These are phyloP conservation scores for Onchidella celtica DNA, from an alignment of 2,888 invertebrate genomes.

Conservation along the genomic window DNA sequence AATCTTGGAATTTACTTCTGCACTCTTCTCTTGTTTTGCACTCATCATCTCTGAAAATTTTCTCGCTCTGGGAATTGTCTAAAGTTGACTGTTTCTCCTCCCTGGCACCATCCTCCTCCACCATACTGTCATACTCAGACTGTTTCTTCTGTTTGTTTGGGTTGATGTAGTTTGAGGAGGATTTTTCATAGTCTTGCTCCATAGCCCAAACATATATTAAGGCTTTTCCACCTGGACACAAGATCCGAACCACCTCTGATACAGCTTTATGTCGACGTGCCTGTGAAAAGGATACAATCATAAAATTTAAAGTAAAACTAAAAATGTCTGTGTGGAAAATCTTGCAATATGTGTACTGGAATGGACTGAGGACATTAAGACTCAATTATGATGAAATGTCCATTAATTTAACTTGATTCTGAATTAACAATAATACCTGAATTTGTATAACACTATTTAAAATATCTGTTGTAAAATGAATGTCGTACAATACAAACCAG, in stretches of 20 bases:
- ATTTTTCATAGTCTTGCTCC: conserved; percentile 87
- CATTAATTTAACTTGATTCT: no score
- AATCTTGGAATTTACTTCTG: neutral
- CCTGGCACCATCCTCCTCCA: neutral
- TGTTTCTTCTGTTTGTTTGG: conserved; percentile 3
- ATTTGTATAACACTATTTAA: no score
- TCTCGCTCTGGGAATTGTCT: neutral
- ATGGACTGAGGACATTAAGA: no score
- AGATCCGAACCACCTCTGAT: conserved; percentile 87
- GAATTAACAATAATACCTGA: no score
- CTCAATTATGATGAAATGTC: no score
- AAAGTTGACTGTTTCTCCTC: neutral
- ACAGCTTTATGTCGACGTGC: conserved; percentile 88
- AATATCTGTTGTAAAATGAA: no score
- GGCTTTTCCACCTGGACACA: conserved; percentile 87
- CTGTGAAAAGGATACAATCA: conserved; percentile 78
- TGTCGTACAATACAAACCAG: no score
- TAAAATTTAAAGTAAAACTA: neutral
- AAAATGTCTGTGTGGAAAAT: neutral
- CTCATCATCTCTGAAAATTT: neutral
- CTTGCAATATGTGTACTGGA: no score
- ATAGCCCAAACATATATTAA: conserved; percentile 97
- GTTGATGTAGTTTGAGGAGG: conserved; percentile 87
- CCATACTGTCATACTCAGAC: neutral
- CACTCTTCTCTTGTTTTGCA: no score